A percentile compares a stretch with the other conserved stretches of the same genome.
phyloP scores from a whole-genome alignment of 2,113 vertebrate genomes.

The Hyperopisus bebe region DNA sequence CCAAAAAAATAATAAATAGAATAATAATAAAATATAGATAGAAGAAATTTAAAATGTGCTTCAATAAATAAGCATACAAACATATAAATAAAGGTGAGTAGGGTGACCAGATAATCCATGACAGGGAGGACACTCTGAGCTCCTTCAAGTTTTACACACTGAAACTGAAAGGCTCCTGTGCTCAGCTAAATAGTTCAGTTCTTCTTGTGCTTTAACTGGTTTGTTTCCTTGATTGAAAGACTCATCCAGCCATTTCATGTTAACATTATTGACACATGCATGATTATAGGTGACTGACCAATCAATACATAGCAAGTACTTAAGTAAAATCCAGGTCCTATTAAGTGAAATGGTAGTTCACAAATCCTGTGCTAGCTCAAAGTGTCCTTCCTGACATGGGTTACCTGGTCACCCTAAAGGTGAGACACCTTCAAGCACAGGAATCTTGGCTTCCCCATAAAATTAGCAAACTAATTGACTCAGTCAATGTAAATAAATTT shows the following conservation, averaged over 20 bases:
- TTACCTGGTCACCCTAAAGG: background rate
- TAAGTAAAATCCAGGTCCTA: background rate
- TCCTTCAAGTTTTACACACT: too few relatives aligned
- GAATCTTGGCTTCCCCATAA: background rate
- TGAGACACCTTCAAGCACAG: background rate
- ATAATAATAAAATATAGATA: too few relatives aligned
- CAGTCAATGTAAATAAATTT: background rate
- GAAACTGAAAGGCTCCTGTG: too few relatives aligned
- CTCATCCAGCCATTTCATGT: background rate
- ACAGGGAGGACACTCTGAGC: too few relatives aligned
- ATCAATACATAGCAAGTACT: background rate
- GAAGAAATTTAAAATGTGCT: too few relatives aligned
- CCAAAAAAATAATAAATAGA: too few relatives aligned
- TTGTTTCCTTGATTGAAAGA: background rate
- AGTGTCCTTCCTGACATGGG: too few relatives aligned
- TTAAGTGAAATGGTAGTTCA: background rate
- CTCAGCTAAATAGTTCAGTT: too few relatives aligned
- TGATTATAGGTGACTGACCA: background rate
- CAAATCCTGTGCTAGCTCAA: background rate
- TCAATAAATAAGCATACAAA: too few relatives aligned
- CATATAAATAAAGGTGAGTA: too few relatives aligned
- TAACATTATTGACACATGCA: background rate
- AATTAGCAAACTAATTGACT: background rate
- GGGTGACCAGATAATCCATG: too few relatives aligned
- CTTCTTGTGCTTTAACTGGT: background rate